A percentile compares a stretch with the other conserved stretches of the same genome.
Conservation (phyloP, 2,888 invertebrate genomes). For the Camptogramma bilineatum region DNA sequence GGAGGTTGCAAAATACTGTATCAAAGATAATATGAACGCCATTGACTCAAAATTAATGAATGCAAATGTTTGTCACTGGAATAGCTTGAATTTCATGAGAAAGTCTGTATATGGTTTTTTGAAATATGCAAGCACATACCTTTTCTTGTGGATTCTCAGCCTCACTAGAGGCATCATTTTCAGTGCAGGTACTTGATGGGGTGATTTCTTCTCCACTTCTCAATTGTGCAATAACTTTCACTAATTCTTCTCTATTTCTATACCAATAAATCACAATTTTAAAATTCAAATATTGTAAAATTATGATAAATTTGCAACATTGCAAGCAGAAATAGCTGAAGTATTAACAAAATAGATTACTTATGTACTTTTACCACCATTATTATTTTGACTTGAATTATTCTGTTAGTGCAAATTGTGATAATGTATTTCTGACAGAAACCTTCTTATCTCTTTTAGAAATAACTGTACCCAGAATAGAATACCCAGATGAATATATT, state of each 20-base stretch:
- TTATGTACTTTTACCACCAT: no score
- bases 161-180: constrained; percentile 78
- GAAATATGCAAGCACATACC: constrained; percentile 39
- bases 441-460: neutral
- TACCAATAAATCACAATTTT: constrained; percentile 42
- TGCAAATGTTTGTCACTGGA: no score
- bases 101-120: no score
- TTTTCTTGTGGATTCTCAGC: constrained; percentile 61
- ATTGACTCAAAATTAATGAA: no score
- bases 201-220: constrained; percentile 89
- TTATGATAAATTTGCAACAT: no score
- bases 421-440: neutral
- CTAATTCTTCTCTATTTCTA: constrained; percentile 93
- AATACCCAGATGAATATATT: neutral
- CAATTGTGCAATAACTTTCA: constrained; percentile 90
- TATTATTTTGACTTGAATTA: no score
- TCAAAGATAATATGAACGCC: no score
- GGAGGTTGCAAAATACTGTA: no score
- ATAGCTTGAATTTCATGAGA: no score
- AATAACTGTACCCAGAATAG: no score
- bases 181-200: constrained; percentile 61
- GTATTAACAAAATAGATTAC: no score
- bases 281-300: neutral
- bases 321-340: no score
- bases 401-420: neutral